Base-by-base conservation (phyloP, 2,797 vertebrate genomes). In the Ficedula albicollis region DNA sequence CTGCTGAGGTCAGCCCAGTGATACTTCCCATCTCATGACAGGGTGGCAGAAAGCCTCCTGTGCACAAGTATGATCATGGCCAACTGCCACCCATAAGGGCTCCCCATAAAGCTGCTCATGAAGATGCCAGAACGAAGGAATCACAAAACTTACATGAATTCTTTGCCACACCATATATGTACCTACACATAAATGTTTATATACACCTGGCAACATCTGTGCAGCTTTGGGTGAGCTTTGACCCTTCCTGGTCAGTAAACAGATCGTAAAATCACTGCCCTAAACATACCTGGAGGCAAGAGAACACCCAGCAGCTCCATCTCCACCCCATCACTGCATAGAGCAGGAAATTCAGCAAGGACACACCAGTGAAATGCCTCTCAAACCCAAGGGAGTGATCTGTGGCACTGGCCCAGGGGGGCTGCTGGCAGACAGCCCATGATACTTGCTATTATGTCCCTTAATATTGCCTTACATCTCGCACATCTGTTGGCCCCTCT, bases 1-100 rank as follows among this genome's bases (percentile, higher is more conserved):
- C 43, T 5, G 1, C 6, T 43, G n/a, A 64, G 34, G 43, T 64
- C 84, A 72, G 52, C 13, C 8, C 41, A 51, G 12, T 1, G 46
- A 52, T 58, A 54, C 2, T 49, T 41, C 27, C 60, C 68, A 76
- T 43, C 36, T 54, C 48, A 25, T 5, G n/a, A 21, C 72, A 74
- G 10, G 59, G 32, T 3, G 15, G 64, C 56, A 86, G 41, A 22
- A 41, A 49, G 22, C 22, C 48, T 30, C 27, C 63, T 16, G 32
- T 5, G 34, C 38, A 73, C 46, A 7, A 1, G 26, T 1, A 41
- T 1, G 2, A 34, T 20, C 32, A 22, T 1, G 4, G 38, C 48
- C 34, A 55, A 5, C 30, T 55, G 48, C 59, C 59, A 15, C 36
- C 0, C 51, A 32, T 11, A 20, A 39, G n/a, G 18, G 38, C 74